Percentiles rank a stretch among this genome's conserved stretches.
Evolutionary conservation across 2,113 vertebrate genomes (phyloP).

Genomic region (Eublepharis macularius): DNA sequence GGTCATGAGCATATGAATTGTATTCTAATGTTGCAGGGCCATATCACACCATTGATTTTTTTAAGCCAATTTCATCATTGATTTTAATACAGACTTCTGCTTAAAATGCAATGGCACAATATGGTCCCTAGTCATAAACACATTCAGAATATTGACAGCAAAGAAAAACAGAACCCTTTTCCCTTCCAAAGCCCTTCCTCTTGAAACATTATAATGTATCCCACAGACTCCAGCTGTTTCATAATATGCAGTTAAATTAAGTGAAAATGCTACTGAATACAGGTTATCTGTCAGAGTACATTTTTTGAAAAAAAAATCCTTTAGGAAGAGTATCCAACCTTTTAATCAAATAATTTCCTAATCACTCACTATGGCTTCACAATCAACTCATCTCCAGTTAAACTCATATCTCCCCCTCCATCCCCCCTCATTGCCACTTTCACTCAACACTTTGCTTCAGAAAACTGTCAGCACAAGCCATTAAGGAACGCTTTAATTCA

Average conservation of each 20-base stretch:
- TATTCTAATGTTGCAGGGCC: constrained; percentile 56
- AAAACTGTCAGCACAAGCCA: constrained; percentile 69
- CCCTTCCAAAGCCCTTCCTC: constrained; percentile 50
- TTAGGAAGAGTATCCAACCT: constrained; percentile 63
- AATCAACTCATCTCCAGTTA: constrained; percentile 75
- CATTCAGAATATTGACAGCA: constrained; percentile 61
- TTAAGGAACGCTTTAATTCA: constrained; percentile 81
- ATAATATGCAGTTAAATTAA: constrained; percentile 56
- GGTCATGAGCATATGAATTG: constrained; percentile 67
- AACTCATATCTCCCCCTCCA: constrained; percentile 27
- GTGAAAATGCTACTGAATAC: constrained; percentile 56
- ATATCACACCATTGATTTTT: constrained; percentile 65
- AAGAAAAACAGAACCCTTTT: constrained; percentile 55
- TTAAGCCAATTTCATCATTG: constrained; percentile 64
- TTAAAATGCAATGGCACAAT: constrained; percentile 67
- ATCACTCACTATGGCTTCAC: constrained; percentile 78
- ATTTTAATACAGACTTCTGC: constrained; percentile 62
- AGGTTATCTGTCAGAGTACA: constrained; percentile 51
- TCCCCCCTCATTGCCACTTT: constrained; percentile 28
- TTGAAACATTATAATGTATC: constrained; percentile 47
- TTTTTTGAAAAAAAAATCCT: neutral
- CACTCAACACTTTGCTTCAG: constrained; percentile 54
- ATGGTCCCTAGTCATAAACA: constrained; percentile 61
- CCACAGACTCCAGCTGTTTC: constrained; percentile 52
- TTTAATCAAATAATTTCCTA: constrained; percentile 92